Evolutionary conservation across 2,888 invertebrate genomes (phyloP).

Genomic region (Dorcus hopei): DNA sequence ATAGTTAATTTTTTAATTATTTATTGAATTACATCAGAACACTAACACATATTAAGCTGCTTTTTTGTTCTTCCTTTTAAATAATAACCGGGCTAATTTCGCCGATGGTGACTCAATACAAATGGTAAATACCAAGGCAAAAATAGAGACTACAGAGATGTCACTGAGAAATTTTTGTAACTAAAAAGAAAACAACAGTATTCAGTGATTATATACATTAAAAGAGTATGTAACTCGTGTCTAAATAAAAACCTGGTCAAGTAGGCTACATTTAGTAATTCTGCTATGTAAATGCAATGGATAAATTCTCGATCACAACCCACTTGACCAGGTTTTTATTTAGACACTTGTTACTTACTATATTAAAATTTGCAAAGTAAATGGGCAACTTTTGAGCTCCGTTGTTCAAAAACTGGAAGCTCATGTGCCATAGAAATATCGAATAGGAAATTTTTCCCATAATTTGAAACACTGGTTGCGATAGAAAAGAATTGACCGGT

Average conservation of each 20-base stretch:
- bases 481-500: constrained; percentile 35
- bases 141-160: constrained; percentile 29
- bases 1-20: no score
- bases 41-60: no score
- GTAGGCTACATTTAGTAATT: no score
- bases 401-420: constrained; percentile 34
- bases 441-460: constrained; percentile 42
- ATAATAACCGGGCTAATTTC: background rate
- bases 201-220: background rate
- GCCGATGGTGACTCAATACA: constrained; percentile 38
- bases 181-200: constrained; percentile 16
- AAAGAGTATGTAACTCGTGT: background rate
- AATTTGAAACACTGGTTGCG: constrained; percentile 36
- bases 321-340: no score
- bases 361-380: constrained; percentile 37
- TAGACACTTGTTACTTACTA: no score
- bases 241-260: no score
- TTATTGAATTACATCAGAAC: no score
- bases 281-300: no score
- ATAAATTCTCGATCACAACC: no score
- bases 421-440: constrained; percentile 42
- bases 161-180: constrained; percentile 38
- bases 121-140: constrained; percentile 38
- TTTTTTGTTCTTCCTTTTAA: no score
- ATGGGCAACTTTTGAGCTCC: constrained; percentile 34